phyloP scores from a whole-genome alignment of 2,888 invertebrate species.

The Odontocerum albicorne region DNA sequence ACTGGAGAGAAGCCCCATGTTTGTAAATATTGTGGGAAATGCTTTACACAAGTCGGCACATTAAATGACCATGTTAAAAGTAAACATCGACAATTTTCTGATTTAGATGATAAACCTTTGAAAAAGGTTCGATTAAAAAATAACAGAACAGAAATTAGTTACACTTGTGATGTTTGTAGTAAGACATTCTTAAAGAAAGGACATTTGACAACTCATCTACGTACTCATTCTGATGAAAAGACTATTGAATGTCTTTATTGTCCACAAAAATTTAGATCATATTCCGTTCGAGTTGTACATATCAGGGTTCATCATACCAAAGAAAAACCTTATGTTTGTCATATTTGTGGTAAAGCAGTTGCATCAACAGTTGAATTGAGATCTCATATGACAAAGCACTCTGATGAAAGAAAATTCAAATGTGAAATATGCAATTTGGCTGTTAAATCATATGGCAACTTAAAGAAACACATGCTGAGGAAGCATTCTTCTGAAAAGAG shows the following conservation, averaged over 20 bases:
- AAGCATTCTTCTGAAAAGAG: no score
- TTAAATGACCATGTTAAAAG: not conserved
- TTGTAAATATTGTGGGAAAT: not conserved
- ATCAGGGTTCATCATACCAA: conserved; percentile 43
- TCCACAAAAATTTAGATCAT: conserved; percentile 45
- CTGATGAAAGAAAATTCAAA: no score
- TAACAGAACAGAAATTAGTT: not conserved
- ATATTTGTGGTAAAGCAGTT: not conserved
- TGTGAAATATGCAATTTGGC: not conserved
- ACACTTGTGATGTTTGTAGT: not conserved
- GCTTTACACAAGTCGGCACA: not conserved
- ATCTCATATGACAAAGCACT: no score
- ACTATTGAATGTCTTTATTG: conserved; percentile 48
- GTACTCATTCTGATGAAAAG: conserved; percentile 50
- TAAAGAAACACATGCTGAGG: not conserved
- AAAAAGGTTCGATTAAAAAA: no score
- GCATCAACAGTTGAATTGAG: not conserved
- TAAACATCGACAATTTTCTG: not conserved
- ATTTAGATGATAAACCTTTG: not conserved
- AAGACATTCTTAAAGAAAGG: not conserved
- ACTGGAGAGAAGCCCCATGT: not conserved
- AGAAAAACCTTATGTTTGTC: conserved; percentile 24
- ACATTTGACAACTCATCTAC: conserved; percentile 8
- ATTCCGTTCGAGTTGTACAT: conserved; percentile 45
- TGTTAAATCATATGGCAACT: not conserved